Evolutionary conservation across 2,113 vertebrate species (phyloP).

Genomic region (Glareola pratincola): DNA sequence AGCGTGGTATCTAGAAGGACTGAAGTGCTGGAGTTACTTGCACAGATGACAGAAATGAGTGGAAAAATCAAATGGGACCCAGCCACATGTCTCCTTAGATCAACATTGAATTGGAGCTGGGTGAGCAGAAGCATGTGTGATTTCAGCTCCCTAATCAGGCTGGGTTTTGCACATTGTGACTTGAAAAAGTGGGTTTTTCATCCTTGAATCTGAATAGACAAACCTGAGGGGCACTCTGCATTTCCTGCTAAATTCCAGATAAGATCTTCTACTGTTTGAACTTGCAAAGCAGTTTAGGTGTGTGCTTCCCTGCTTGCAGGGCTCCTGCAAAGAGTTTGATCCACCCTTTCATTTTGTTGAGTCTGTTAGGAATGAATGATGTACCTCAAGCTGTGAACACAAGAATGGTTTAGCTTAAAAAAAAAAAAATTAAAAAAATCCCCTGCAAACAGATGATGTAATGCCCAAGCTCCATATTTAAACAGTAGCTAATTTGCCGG

Average conservation of each 20-base stretch:
- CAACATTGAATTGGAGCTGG: background rate
- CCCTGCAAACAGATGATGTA: slow-evolving; percentile 29
- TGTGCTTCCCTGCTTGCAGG: background rate
- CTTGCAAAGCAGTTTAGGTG: slow-evolving; percentile 25
- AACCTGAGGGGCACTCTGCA: background rate
- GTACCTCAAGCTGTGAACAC: background rate
- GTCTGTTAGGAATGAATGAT: background rate
- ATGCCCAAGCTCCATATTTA: background rate
- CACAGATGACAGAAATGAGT: background rate
- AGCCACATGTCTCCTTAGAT: background rate
- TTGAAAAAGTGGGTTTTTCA: background rate
- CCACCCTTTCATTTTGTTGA: background rate
- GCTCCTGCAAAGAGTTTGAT: background rate
- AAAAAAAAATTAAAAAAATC: background rate
- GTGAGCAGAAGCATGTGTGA: background rate
- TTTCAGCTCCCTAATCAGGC: background rate
- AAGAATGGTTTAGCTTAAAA: background rate
- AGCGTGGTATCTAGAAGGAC: rapidly evolving
- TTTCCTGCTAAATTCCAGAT: slow-evolving; percentile 31
- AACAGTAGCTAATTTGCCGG: slow-evolving; percentile 31
- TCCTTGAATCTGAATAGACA: background rate
- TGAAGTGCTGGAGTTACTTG: background rate
- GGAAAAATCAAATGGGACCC: background rate
- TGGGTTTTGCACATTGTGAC: background rate
- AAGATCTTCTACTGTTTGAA: slow-evolving; percentile 24